Conservation (phyloP, 2,113 vertebrate genomes). For the Sula dactylatra region DNA sequence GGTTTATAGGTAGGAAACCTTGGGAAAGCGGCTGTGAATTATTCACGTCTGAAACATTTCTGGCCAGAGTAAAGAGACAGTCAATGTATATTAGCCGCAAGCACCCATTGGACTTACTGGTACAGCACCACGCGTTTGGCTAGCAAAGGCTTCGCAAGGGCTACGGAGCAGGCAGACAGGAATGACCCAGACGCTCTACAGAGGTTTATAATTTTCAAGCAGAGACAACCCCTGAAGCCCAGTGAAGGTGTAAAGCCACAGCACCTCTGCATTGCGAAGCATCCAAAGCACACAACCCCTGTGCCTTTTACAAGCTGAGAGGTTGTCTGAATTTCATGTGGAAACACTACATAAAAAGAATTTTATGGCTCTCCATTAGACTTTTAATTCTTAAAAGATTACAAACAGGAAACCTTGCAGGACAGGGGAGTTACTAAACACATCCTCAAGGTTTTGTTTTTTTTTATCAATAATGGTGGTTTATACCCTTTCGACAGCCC, state of each 20-base stretch:
- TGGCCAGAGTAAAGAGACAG: background rate
- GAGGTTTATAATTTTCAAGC: background rate
- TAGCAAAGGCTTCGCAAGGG: fast-evolving
- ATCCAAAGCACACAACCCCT: background rate
- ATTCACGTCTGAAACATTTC: background rate
- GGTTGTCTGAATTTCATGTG: background rate
- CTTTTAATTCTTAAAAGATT: background rate
- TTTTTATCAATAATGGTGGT: background rate
- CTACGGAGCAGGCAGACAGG: background rate
- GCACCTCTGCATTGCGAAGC: fast-evolving
- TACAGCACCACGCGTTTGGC: background rate
- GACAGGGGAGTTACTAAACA: background rate
- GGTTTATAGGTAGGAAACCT: conserved; percentile 16
- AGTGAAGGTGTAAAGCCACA: background rate
- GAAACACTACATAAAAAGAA: background rate
- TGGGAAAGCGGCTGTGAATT: background rate
- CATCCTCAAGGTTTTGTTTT: background rate
- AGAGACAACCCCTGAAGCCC: background rate
- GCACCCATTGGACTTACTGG: background rate
- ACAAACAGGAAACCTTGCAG: background rate
- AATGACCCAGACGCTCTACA: background rate
- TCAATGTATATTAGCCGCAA: background rate
- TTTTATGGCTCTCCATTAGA: background rate
- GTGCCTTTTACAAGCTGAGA: background rate
- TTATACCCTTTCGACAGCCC: background rate